phyloP scores from a whole-genome alignment of 2,113 vertebrate species.

The Vanacampus margaritifer region DNA sequence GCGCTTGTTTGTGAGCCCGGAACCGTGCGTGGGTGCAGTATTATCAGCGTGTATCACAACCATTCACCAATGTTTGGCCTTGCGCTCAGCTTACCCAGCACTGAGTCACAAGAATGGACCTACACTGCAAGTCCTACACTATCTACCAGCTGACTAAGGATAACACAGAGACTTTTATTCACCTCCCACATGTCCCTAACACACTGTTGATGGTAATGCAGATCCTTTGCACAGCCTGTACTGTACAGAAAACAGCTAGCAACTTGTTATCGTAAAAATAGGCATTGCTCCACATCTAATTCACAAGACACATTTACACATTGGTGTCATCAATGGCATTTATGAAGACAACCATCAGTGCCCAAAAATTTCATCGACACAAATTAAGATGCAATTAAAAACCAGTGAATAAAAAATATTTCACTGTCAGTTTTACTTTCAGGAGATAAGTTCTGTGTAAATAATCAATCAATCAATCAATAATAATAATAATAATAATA shows the following conservation, averaged over 20 bases:
- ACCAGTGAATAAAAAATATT: background rate
- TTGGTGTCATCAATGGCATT: background rate
- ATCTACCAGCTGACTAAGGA: conserved; percentile 60
- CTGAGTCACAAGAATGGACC: conserved; percentile 55
- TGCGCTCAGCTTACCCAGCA: conserved; percentile 51
- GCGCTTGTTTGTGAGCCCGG: conserved; percentile 53
- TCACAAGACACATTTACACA: conserved; percentile 26
- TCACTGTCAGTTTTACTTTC: background rate
- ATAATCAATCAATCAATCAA: no score
- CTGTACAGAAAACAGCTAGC: conserved; percentile 24
- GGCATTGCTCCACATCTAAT: conserved; percentile 22
- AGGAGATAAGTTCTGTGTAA: no score
- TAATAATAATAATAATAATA: no score
- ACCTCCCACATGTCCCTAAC: conserved; percentile 39
- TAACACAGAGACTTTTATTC: conserved; percentile 42
- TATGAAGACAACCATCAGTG: background rate
- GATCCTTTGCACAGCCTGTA: conserved; percentile 25
- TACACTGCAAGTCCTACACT: background rate
- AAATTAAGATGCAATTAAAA: background rate
- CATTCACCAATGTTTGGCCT: conserved; percentile 58
- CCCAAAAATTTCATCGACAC: background rate
- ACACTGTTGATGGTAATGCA: conserved; percentile 42
- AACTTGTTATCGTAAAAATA: conserved; percentile 26
- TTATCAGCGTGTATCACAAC: conserved; percentile 45
- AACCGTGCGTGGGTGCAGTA: conserved; percentile 46